Conservation (phyloP, 2,797 vertebrate species). For the Gila robusta region DNA sequence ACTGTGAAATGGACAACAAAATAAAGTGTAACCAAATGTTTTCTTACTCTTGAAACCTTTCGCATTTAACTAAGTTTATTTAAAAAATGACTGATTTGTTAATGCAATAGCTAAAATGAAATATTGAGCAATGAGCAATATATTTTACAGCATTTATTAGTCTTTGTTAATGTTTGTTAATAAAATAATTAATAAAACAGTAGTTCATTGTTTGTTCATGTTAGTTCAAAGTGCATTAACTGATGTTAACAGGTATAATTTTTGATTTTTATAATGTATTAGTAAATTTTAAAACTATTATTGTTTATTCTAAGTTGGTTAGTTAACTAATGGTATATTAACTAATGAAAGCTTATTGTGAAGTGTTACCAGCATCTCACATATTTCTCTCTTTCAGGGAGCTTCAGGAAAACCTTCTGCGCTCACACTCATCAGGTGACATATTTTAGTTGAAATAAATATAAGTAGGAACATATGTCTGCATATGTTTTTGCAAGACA, state of each 20-base stretch:
- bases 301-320: not conserved
- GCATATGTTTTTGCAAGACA: not conserved
- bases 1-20: no score
- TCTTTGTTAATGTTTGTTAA: not conserved
- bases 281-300: not conserved
- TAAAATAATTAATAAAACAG: not conserved
- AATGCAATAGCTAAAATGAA: not conserved
- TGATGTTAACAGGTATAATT: not conserved
- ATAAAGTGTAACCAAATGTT: not conserved
- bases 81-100: not conserved
- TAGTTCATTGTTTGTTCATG: not conserved
- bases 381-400: constrained; percentile 78
- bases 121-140: not conserved
- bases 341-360: not conserved
- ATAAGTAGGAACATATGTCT: not conserved
- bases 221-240: not conserved
- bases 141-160: not conserved
- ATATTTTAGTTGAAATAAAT: not conserved
- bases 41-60: constrained; percentile 13
- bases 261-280: not conserved
- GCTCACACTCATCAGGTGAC: constrained; percentile 94
- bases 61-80: not conserved
- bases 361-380: not conserved
- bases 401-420: constrained; percentile 95
- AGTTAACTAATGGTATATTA: not conserved